These are phyloP conservation scores for Actinia tenebrosa DNA, from an alignment of 64 coral and sea anemone species.

Conservation along the genomic window DNA sequence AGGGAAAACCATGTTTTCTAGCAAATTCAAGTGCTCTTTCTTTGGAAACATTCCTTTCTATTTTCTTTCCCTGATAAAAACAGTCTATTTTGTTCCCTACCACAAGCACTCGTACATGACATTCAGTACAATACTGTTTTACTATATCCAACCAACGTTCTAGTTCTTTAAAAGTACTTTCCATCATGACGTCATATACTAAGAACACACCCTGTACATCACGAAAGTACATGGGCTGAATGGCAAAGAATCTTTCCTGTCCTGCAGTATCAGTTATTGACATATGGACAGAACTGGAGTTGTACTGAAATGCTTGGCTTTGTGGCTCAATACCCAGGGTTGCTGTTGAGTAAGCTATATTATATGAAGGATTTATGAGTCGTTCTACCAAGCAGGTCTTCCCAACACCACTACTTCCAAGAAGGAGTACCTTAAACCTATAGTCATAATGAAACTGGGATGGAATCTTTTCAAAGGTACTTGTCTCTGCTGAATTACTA, in stretches of 20 bases:
- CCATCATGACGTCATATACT: slow-evolving; percentile 65
- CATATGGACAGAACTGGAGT: slow-evolving; percentile 44
- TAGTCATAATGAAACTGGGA: slow-evolving; percentile 54
- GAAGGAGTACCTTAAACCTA: slow-evolving; percentile 72
- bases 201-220: slow-evolving; percentile 77
- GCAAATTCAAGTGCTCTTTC: slow-evolving; percentile 46
- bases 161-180: slow-evolving; percentile 52
- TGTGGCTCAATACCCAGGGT: slow-evolving; percentile 59
- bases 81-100: slow-evolving; percentile 84
- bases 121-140: slow-evolving; percentile 44
- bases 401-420: slow-evolving; percentile 77
- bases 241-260: slow-evolving; percentile 60
- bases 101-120: slow-evolving; percentile 31
- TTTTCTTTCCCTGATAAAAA: not conserved
- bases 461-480: slow-evolving; percentile 28
- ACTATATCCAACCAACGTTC: slow-evolving; percentile 52
- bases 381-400: slow-evolving; percentile 80
- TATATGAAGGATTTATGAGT: slow-evolving; percentile 57
- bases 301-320: slow-evolving; percentile 50
- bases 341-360: slow-evolving; percentile 37
- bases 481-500: not conserved
- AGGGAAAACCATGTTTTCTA: slow-evolving; percentile 27
- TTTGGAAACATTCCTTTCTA: not conserved
- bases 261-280: slow-evolving; percentile 74
- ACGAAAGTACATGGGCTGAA: slow-evolving; percentile 68